Evolutionary conservation across 2,113 vertebrate species (phyloP).

Genomic region (Xiphophorus hellerii): DNA sequence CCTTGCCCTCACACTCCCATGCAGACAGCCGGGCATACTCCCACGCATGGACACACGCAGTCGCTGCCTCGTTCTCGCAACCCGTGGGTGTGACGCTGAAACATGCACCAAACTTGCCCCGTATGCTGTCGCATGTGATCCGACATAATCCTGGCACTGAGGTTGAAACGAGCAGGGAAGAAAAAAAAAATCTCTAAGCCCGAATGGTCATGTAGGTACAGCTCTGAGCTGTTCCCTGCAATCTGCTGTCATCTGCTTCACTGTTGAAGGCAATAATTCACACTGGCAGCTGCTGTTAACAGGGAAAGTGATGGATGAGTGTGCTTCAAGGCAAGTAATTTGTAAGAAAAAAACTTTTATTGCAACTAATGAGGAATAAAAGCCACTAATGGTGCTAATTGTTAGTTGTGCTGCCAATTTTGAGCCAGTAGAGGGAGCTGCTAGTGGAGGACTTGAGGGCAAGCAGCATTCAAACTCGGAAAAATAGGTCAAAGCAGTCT

Average conservation of each 20-base stretch:
- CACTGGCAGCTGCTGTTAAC: constrained; percentile 53
- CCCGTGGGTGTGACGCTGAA: constrained; percentile 31
- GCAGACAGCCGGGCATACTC: constrained; percentile 38
- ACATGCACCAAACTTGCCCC: constrained; percentile 26
- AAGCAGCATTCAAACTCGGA: constrained; percentile 34
- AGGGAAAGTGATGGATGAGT: constrained; percentile 44
- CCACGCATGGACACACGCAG: constrained; percentile 40
- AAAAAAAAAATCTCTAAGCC: constrained; percentile 1
- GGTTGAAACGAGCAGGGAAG: background rate
- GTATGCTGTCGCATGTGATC: constrained; percentile 33
- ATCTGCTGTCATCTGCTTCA: constrained; percentile 27
- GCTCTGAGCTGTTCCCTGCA: constrained; percentile 17
- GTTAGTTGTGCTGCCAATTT: constrained; percentile 12
- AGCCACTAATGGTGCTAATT: constrained; percentile 21
- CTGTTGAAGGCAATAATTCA: constrained; percentile 18
- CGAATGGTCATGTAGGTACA: background rate
- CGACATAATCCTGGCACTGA: background rate
- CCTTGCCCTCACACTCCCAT: constrained; percentile 41
- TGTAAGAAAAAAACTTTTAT: constrained; percentile 54
- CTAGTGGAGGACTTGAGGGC: constrained; percentile 40
- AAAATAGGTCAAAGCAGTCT: constrained; percentile 73
- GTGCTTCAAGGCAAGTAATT: constrained; percentile 42
- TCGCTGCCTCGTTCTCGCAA: constrained; percentile 22
- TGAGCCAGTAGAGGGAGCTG: constrained; percentile 71
- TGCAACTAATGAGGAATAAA: constrained; percentile 64